Base-by-base conservation (phyloP, 1,140 invertebrate species). In the Chlorops oryzae region DNA sequence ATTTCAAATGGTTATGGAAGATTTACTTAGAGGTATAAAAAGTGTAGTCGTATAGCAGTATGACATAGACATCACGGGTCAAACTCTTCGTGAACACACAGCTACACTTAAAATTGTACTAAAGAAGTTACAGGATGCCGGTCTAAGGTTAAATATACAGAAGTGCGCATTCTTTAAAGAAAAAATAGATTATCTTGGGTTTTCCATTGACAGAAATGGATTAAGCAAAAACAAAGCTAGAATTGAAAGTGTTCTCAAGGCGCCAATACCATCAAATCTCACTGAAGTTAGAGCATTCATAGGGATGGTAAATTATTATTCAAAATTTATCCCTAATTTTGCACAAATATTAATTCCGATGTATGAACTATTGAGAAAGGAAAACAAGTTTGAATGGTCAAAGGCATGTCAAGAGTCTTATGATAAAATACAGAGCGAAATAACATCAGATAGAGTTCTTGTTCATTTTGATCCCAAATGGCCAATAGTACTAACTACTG, bases 1-100 rank as follows among this genome's bases (percentile, higher is more conserved):
- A 44, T 76, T 74, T 52, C 72, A 74, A 52, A 52, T 59, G 34
- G 62, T 61, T 2, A 75, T 77, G 44, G 64, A 74, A 45, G 37
- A 62, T 2, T 41, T 67, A 21, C 42, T 75, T 12, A 12, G 47
- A 13, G 63, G 57, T 18, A 56, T 55, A 47, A 59, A 28, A 22
- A 34, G 38, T 12, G 49, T 52, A 20, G 43, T 61, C 3, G 40
- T 45, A 23, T 61, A 56, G 59, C 56, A 71, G 1, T 73, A 75
- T 53, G 73, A 75, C 44, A 64, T 74, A 15, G 52, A 67, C 7
- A 41, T 70, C 13, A 59, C 57, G n/a, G 67, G 59, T 7, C 25
- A 23, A 20, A 54, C n/a, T n/a, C 50, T 56, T 18, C 37, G 51
- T 13, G 49, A 63, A 44, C 72, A 70, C 53, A 32, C 55, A 15